These are phyloP conservation scores for Aulostomus chinensis DNA, from an alignment of 2,797 vertebrate species.

Conservation along the genomic window DNA sequence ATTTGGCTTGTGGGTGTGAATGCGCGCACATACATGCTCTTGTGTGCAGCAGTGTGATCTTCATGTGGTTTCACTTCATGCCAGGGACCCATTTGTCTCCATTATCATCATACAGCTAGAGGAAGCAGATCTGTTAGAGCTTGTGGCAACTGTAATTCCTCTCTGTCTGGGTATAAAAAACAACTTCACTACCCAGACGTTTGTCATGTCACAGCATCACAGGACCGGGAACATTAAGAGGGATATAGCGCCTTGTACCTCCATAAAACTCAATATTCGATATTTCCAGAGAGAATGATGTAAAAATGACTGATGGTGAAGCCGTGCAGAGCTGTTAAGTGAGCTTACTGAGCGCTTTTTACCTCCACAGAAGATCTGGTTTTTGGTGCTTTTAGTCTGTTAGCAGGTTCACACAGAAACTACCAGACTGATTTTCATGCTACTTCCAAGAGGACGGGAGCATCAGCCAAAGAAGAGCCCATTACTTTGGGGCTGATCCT, in stretches of 20 bases:
- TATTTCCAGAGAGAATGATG: constrained; percentile 18
- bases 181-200: constrained; percentile 48
- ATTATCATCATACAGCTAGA: constrained; percentile 65
- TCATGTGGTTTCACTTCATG: constrained; percentile 61
- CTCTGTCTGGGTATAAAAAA: constrained; percentile 57
- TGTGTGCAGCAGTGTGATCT: constrained; percentile 44
- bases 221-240: constrained; percentile 23
- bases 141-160: constrained; percentile 51
- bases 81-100: constrained; percentile 69
- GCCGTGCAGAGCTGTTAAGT: constrained; percentile 15
- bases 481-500: no score
- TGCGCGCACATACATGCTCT: constrained; percentile 21
- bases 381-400: no score
- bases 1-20: constrained; percentile 15
- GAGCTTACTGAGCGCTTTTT: background rate
- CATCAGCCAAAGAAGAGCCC: no score
- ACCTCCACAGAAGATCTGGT: no score
- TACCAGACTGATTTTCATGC: no score
- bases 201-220: constrained; percentile 54
- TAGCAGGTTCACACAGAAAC: no score
- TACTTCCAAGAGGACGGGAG: no score
- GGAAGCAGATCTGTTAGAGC: constrained; percentile 64
- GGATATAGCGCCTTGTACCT: constrained; percentile 19
- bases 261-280: constrained; percentile 38
- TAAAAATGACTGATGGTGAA: constrained; percentile 35